Evolutionary conservation across 1,140 invertebrate species (phyloP), one percentile per base, ranked within the genome.

Genomic region (Drosophila fuyamai): DNA sequence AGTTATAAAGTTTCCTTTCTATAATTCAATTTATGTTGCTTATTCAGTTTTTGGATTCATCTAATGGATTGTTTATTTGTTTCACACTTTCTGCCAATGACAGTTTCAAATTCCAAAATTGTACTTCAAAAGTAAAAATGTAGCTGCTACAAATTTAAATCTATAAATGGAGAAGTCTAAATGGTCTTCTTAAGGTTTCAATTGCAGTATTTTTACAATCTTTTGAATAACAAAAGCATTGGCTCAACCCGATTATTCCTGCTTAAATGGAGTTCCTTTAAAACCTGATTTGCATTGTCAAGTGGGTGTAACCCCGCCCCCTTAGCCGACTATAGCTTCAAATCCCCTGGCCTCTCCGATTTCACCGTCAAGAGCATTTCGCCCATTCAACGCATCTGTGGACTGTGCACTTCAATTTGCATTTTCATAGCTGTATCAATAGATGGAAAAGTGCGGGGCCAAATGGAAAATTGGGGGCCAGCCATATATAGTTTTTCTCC

Each of bases 391-490:
- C 51, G 29, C 59, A 75, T 40, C 53, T 76, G 71, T 66, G 59
- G 72, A 66, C 60, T 57, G 53, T 76, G 72, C 73, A 66, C 71
- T 76, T 76, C 60, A 76, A 76, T 76, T 76, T 76, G 60, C 73
- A 76, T 76, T 70, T 76, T 54, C 72, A 65, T 76, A 75, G 70
- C 65, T 44, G 36, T 59, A 59, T 63, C 44, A 63, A 74, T 74
- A 44, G 63, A 13, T 1, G 65, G 44, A 27, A 47, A 44, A 36
- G 38, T 43, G 47, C 23, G 18, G 35, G 18, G 46, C 29, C 35
- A 32, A 41, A 32, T 4, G 36, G 32, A 57, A 53, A 43, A 57
- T 36, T 35, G 54, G 41, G 40, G 48, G 43, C 14, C 16, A 18
- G 23, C 8, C 9, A 2, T 16, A 18, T 10, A 44, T 46, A 46